Percentiles rank a stretch among this genome's conserved stretches.
phyloP scores from a whole-genome alignment of 2,797 vertebrate genomes.

The Morus bassanus region DNA sequence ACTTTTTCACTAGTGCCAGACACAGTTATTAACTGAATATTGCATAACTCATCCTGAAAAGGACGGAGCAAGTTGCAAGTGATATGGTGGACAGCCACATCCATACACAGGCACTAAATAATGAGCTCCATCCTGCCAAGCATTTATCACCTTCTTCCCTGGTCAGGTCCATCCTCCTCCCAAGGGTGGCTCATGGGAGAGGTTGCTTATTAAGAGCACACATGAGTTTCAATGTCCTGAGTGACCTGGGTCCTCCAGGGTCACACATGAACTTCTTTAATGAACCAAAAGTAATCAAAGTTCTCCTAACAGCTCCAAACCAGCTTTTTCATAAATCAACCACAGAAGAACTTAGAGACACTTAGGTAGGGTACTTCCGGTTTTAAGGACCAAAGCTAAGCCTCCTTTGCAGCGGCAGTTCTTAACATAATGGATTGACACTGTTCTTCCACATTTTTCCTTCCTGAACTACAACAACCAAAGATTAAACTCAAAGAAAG shows the following conservation, averaged over 20 bases:
- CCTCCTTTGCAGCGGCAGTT: background rate
- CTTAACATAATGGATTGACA: background rate
- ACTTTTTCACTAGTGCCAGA: background rate
- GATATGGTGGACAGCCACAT: background rate
- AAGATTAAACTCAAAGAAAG: constrained; percentile 20
- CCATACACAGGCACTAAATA: background rate
- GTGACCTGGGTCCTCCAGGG: background rate
- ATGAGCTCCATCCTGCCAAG: background rate
- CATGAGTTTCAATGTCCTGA: background rate
- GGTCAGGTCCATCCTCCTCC: background rate
- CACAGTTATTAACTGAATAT: background rate
- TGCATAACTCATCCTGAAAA: background rate
- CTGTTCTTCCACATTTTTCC: background rate
- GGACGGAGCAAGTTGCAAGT: background rate
- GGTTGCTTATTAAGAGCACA: background rate
- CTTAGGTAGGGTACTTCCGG: background rate
- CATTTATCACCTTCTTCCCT: background rate
- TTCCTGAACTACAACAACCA: background rate
- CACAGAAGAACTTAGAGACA: background rate
- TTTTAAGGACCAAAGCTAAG: background rate
- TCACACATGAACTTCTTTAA: background rate
- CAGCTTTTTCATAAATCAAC: background rate
- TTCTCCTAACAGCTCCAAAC: background rate
- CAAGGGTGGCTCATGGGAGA: background rate
- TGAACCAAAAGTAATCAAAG: background rate